Conservation (phyloP, 2,113 vertebrate genomes). For the Garra rufa region DNA sequence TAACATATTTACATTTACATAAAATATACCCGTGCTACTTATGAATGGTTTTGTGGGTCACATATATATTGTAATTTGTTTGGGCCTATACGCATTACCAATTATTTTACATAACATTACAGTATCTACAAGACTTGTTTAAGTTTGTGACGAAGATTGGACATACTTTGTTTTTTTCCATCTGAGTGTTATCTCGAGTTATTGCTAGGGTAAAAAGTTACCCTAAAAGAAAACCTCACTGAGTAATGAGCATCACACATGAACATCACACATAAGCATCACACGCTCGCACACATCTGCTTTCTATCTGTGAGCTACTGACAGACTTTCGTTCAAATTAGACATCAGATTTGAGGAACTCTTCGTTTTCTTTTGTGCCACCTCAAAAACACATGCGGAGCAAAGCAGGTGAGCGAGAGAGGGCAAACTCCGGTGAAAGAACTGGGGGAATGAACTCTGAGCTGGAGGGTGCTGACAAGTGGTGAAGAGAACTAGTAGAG, state of each 20-base stretch:
- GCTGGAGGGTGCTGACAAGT: conserved; percentile 55
- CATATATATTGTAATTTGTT: background rate
- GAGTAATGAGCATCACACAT: background rate
- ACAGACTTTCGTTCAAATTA: conserved; percentile 32
- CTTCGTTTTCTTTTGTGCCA: conserved; percentile 3
- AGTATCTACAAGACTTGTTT: background rate
- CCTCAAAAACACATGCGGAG: conserved; percentile 33
- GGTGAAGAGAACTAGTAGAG: conserved; percentile 38
- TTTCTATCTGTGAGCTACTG: background rate
- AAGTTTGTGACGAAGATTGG: background rate
- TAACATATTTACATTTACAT: too few relatives aligned
- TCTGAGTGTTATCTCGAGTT: background rate
- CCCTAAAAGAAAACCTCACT: background rate
- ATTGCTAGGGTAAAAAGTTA: too few relatives aligned
- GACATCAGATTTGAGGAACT: conserved; percentile 43
- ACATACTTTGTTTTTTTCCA: background rate
- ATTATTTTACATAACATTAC: background rate
- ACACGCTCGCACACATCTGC: conserved; percentile 3
- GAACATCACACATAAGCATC: background rate
- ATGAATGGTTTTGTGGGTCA: too few relatives aligned
- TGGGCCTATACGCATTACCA: background rate
- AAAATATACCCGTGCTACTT: too few relatives aligned
- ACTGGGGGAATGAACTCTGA: conserved; percentile 23
- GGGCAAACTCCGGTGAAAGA: conserved; percentile 41
- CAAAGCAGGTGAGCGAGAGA: conserved; percentile 44